These are phyloP conservation scores for Hirundichthys speculiger DNA, from an alignment of 2,113 vertebrate species.

Conservation along the genomic window DNA sequence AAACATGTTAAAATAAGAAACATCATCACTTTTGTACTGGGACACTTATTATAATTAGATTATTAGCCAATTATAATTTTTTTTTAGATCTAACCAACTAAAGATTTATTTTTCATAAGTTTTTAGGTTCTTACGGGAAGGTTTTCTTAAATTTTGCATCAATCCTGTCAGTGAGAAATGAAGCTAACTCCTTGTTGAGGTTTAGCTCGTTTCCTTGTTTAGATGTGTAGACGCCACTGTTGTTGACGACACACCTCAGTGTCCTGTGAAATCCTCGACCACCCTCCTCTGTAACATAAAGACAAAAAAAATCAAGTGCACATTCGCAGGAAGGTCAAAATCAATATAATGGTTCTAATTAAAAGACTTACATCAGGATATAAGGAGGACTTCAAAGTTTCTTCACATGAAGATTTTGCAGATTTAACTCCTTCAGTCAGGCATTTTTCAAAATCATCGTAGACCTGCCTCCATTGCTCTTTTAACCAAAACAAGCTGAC, in stretches of 20 bases:
- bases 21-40: too few relatives aligned
- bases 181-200: constrained; percentile 35
- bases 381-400: background rate
- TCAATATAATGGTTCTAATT: background rate
- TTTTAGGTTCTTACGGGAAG: constrained; percentile 41
- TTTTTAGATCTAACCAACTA: too few relatives aligned
- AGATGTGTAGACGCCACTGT: constrained; percentile 11
- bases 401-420: constrained; percentile 5
- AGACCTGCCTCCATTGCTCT: background rate
- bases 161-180: constrained; percentile 36
- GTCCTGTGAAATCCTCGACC: background rate
- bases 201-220: background rate
- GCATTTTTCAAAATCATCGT: background rate
- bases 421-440: constrained; percentile 30
- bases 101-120: background rate
- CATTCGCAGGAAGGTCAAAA: background rate
- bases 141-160: constrained; percentile 52
- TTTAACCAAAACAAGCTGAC: background rate
- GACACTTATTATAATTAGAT: background rate
- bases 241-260: constrained; percentile 20
- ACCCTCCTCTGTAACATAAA: background rate
- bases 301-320: background rate
- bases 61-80: background rate
- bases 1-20: constrained; percentile 10
- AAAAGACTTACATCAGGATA: constrained; percentile 1